Evolutionary conservation across 2,113 vertebrate species (phyloP), one percentile per base, ranked within the genome.

Genomic region (Axis porcinus): DNA sequence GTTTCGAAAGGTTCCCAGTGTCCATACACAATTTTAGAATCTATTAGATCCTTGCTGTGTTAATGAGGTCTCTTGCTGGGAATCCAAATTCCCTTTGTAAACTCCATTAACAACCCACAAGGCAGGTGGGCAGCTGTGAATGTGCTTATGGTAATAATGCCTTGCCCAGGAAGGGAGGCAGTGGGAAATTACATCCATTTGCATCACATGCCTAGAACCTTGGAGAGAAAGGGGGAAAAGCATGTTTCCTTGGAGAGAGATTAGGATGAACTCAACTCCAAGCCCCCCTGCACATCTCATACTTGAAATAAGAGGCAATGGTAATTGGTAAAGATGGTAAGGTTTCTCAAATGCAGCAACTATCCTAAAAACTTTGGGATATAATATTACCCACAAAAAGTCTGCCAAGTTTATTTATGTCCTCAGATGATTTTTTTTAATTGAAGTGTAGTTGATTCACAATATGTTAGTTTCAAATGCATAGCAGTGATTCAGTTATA

Each of bases 21-120:
- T 96, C 94, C 92, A 54, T 4, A 57, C 55, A 79, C 86, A 92
- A 93, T 83, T 95, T 76, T 54, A 76, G 96, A 95, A 86, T 50
- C 96, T 92, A 96, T 96, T 94, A 97, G 93, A 89, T 52, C 60
- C 95, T 57, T 43, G 30, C 95, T 93, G 88, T 91, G 97, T 28
- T 95, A 97, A 98, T 92, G 88, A 96, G 96, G 57, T 43, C 78
- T 91, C 97, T 94, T 78, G 92, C 95, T 94, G 97, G 84, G 97
- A 87, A 86, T 50, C 95, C 93, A 81, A 94, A 93, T 95, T 97
- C 89, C 74, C 74, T 96, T 57, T 96, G 94, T 87, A 94, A 97
- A 97, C 93, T 55, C 95, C 90, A 96, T 97, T 95, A 97, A 84
- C 94, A 87, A 54, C 23, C 78, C 88, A 92, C 82, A 55, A 96